Evolutionary conservation across 2,113 vertebrate species (phyloP), one percentile per base, ranked within the genome.

Genomic region (Datnioides undecimradiatus): DNA sequence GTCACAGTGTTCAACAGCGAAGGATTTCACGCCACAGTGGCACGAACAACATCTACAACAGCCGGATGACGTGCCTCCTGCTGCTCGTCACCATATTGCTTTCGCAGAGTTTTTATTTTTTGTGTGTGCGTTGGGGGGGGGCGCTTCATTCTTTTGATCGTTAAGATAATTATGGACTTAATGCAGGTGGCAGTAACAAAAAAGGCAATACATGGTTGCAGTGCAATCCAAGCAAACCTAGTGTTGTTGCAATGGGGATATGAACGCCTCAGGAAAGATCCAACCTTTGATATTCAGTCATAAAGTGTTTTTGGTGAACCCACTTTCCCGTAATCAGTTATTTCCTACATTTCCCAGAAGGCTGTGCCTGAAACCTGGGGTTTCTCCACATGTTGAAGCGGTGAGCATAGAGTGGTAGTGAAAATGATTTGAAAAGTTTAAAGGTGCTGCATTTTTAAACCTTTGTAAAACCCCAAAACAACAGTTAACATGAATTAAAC

Each of bases 1-100:
- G 77, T 90, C 90, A 90, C 91, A 90, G 88, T 92, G 90, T 82
- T 85, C 63, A 49, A 83, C 86, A 82, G 76, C 58, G 1, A 83
- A 38, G 57, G 70, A 48, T 45, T 70, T 73, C 63, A 76, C 34
- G 19, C 62, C 77, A 63, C 48, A 17, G 59, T 13, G 64, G 31
- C 71, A 73, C 64, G 8, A 19, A 67, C 27, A 57, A 79, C 73
- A 51, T 46, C 64, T 43, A 74, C 31, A 11, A 41, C 31, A 43
- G 54, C 71, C 5, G 4, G 76, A 73, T 52, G 14, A 60, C 38
- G 11, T 45, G 54, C 77, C 72, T 73, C 64, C 76, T 62, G 77
- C 66, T 14, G 2, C 59, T 73, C 45, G 3, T 31, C 78, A 31
- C 17, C 73, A 31, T 76, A 63, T 85, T 74, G 82, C 79, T 84